A percentile compares a stretch with the other conserved stretches of the same genome.
Conservation (phyloP, 2,888 invertebrate species). For the Dasysyrphus tricinctus region DNA sequence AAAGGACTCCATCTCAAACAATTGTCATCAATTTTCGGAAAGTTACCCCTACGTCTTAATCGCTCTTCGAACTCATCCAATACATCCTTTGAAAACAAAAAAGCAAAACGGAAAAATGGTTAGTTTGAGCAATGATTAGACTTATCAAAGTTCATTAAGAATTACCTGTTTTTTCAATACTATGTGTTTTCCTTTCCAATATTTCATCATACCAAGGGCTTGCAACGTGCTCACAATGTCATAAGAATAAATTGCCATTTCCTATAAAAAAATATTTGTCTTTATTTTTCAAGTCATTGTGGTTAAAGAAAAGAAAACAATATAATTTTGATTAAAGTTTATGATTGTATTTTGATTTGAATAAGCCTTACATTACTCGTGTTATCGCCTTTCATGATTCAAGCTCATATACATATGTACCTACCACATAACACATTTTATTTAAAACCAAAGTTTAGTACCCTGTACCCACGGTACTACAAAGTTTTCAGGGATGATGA, state of each 20-base stretch:
- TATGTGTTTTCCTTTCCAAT: constrained; percentile 99
- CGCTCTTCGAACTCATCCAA: constrained; percentile 96
- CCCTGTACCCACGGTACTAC: no score
- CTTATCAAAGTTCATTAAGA: background rate
- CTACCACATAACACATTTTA: no score
- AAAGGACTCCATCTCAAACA: constrained; percentile 95
- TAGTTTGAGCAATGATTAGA: background rate
- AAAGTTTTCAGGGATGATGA: no score
- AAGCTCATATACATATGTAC: no score
- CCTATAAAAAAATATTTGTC: constrained; percentile 85
- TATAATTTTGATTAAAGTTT: no score
- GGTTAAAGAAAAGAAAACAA: no score
- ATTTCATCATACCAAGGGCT: constrained; percentile 98
- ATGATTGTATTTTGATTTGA: no score
- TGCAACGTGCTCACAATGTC: constrained; percentile 99
- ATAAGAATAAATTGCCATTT: constrained; percentile 97
- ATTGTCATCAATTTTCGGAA: constrained; percentile 93
- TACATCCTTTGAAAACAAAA: constrained; percentile 88
- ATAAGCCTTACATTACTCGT: no score
- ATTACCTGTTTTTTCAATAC: constrained; percentile 95
- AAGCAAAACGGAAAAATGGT: constrained; percentile 5
- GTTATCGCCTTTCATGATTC: no score
- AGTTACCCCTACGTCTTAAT: constrained; percentile 90
- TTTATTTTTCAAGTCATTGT: background rate
- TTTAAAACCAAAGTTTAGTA: no score